Base-by-base conservation (phyloP, 2,797 vertebrate genomes). In the Pipistrellus nathusii region DNA sequence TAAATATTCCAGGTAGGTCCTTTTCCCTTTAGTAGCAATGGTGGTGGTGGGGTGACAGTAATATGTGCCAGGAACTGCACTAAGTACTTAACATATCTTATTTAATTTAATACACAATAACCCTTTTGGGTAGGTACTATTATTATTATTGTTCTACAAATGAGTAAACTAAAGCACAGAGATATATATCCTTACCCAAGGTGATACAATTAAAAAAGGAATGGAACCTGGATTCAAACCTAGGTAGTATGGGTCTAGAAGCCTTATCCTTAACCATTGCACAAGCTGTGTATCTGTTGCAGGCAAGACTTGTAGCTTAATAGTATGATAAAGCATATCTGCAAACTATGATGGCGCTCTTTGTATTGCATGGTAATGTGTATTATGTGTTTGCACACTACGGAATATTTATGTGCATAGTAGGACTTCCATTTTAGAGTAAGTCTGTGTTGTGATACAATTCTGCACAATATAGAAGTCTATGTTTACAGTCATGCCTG, bases 131-230 rank as follows among this genome's bases (percentile, higher is more conserved):
- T 88, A 72, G 20, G 15, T 18, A 68, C 13, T 44, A 73, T 4
- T 48, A 35, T 51, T 85, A 86, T 30, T 75, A 69, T 69, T 83
- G 86, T 89, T 88, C 92, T 90, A 84, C 68, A 92, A 59, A 78
- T 59, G 48, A 88, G 59, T 21, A 88, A 94, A 86, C 57, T 85
- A 69, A 96, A 95, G 41, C 94, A 96, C 18, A 96, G 80, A 94
- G 21, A 96, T 89, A 92, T 44, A 92, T 95, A 85, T 95, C 96
- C 88, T 96, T 96, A 96, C 93, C 96, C 21, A 5, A 84, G 55
- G 76, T 82, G 41, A 96, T 59, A 92, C 23, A 44, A n/a, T 93
- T 85, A 95, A 59, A 80, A 80, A 95, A 97, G 6, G 25, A 46
- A 41, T 59, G 30, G 44, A 66, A 77, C 59, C n/a, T 88, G 55